Conservation (phyloP, 2,797 vertebrate species). For the Myotis myotis region DNA sequence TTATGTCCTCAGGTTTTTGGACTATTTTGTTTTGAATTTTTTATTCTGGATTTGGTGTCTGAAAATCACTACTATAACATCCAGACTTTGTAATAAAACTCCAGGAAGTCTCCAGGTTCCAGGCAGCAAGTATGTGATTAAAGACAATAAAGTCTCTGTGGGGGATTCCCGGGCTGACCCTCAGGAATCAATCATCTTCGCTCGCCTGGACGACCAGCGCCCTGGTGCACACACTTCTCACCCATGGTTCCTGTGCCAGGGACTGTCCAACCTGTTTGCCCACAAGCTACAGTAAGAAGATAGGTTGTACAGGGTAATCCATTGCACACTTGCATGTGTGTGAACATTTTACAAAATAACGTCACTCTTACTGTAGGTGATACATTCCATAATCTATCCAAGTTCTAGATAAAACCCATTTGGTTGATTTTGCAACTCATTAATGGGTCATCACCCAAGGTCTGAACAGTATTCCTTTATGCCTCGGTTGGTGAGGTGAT, state of each 20-base stretch:
- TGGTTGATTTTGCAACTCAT: not conserved
- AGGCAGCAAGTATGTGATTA: not conserved
- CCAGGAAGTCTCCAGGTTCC: not conserved
- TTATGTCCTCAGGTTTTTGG: not conserved
- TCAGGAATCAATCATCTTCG: not conserved
- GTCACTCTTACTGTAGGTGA: not conserved
- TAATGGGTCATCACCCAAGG: not conserved
- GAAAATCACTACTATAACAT: not conserved
- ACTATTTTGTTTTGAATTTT: slow-evolving; percentile 9
- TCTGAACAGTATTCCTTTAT: not conserved
- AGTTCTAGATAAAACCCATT: not conserved
- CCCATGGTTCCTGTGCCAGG: not conserved
- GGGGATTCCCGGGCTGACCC: not conserved
- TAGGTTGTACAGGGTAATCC: not conserved
- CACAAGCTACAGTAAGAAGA: not conserved
- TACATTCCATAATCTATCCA: not conserved
- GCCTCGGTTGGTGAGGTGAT: not conserved
- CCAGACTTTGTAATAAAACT: not conserved
- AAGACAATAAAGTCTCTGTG: not conserved
- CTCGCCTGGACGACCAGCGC: rapidly evolving
- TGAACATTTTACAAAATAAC: not conserved
- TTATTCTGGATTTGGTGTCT: not conserved
- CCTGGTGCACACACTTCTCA: not conserved
- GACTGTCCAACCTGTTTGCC: not conserved
- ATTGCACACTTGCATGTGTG: not conserved